Evolutionary conservation across 1,140 invertebrate genomes (phyloP), one percentile per base, ranked within the genome.

Genomic region (Battus philenor): DNA sequence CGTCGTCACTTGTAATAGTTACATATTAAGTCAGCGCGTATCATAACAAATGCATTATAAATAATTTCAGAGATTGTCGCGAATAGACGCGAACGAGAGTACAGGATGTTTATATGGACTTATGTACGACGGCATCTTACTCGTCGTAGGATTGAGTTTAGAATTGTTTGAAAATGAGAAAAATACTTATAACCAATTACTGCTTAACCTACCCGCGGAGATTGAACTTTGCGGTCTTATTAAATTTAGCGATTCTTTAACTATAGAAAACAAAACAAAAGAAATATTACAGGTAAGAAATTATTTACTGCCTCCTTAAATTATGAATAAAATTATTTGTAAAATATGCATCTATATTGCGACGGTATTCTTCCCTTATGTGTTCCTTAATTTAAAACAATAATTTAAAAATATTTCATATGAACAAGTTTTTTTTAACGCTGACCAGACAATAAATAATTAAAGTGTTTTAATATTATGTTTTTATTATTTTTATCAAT

Each of bases 211-310:
- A 54, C 92, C 93, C 5, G 90, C 90, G 2, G 92, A 93, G 78
- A 75, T 94, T 47, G 92, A 94, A 82, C 81, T 93, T 13, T 93
- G 91, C 70, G 93, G 93, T 20, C 82, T 92, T 44, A 88, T 93
- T 15, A 91, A 89, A 48, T 88, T 92, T 49, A 88, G 87, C 4
- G 86, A 91, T 52, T 81, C 80, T 26, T 73, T 88, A 27, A 76
- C 81, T 33, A 77, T 83, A 15, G 87, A 89, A 27, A 80, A 73
- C 3, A 87, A 89, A 54, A 74, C 91, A 34, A 89, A 87, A 52
- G 88, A 90, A 65, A 88, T 91, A 48, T 86, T 92, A 38, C 90
- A 90, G 75, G 90, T 90, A 74, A 27, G 57, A 36, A 12, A 12
- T 18, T 38, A 30, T 1, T 10, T n/a, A n/a, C n/a, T n/a, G n/a